These are phyloP conservation scores for Distichodus sexfasciatus DNA, from an alignment of 2,797 vertebrate species.

Conservation along the genomic window DNA sequence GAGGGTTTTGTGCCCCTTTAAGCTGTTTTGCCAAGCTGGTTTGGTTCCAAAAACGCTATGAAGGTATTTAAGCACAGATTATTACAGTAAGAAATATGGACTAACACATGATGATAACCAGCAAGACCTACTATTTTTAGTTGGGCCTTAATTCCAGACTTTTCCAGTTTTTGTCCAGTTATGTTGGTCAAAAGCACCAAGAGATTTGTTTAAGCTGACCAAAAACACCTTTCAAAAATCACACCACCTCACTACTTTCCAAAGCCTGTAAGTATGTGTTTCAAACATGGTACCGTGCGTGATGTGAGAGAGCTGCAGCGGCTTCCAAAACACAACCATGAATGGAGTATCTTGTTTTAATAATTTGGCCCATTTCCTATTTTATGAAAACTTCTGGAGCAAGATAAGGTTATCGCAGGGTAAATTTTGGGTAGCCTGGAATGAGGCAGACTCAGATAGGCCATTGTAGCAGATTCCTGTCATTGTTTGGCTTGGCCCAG, in stretches of 20 bases:
- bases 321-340: constrained; percentile 9
- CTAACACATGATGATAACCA: too few relatives aligned
- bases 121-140: too few relatives aligned
- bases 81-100: too few relatives aligned
- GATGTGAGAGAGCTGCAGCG: not conserved
- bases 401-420: constrained; percentile 52
- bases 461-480: constrained; percentile 57
- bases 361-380: constrained; percentile 40
- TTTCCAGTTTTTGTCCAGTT: too few relatives aligned
- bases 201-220: too few relatives aligned
- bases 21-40: too few relatives aligned
- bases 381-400: constrained; percentile 21
- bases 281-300: constrained; percentile 16
- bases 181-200: too few relatives aligned
- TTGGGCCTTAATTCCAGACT: too few relatives aligned
- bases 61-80: too few relatives aligned
- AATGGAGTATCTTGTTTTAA: constrained; percentile 41
- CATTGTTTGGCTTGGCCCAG: constrained; percentile 54
- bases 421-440: constrained; percentile 23
- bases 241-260: not conserved
- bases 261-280: not conserved
- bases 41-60: too few relatives aligned
- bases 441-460: constrained; percentile 35
- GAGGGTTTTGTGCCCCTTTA: too few relatives aligned
- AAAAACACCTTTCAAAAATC: too few relatives aligned